phyloP scores from a whole-genome alignment of 2,113 vertebrate genomes.

The Gymnarchus niloticus region DNA sequence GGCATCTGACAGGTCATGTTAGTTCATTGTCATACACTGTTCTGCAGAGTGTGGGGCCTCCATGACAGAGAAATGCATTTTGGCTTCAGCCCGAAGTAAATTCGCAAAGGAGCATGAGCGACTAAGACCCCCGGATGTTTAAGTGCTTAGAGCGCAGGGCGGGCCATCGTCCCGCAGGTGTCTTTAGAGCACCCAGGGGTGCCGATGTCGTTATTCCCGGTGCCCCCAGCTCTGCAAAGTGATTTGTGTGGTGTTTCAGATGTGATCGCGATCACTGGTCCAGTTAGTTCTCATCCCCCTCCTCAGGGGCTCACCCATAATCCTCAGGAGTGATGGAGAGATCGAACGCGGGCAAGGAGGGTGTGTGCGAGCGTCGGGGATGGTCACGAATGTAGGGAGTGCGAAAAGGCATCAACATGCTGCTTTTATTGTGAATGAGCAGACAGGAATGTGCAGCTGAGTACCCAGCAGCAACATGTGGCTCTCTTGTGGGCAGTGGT shows the following conservation, averaged over 20 bases:
- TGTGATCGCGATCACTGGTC: neutral
- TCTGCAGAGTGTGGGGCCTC: neutral
- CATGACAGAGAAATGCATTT: neutral
- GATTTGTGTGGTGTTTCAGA: neutral
- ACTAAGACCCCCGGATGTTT: neutral
- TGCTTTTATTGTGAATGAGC: neutral
- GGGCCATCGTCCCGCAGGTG: constrained; percentile 1
- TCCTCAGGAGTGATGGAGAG: neutral
- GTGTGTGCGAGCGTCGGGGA: neutral
- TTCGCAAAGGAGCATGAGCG: constrained; percentile 11
- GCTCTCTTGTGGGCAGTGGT: neutral
- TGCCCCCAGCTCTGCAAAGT: neutral
- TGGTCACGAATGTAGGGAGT: neutral
- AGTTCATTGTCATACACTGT: neutral
- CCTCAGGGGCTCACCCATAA: neutral
- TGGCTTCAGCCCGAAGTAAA: neutral
- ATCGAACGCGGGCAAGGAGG: neutral
- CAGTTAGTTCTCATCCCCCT: neutral
- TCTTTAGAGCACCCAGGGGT: constrained; percentile 1
- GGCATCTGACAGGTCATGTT: neutral
- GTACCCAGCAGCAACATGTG: neutral
- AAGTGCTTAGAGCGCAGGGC: neutral
- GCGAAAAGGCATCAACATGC: too few relatives aligned
- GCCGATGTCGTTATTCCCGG: neutral
- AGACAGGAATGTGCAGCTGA: neutral